These are phyloP conservation scores for Mormyrus proboscirostris DNA, from an alignment of 2,797 vertebrate genomes.

Conservation along the genomic window DNA sequence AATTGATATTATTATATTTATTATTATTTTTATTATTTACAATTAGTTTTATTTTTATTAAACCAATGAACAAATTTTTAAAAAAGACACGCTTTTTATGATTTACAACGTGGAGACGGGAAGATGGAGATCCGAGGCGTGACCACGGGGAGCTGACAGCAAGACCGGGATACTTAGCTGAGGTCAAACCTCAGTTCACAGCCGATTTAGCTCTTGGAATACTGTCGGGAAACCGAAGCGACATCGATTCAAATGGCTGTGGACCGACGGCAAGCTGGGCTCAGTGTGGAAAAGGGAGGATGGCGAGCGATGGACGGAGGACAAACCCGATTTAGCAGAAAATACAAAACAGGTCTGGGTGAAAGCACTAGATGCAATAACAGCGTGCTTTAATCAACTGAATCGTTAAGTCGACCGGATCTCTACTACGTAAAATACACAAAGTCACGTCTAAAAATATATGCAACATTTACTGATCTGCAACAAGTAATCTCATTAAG, in stretches of 20 bases:
- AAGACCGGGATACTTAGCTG: neutral
- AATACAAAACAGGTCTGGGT: neutral
- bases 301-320: neutral
- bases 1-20: no score
- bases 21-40: no score
- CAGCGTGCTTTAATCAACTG: neutral
- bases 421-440: neutral
- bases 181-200: neutral
- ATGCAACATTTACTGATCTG: neutral
- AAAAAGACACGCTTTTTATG: neutral
- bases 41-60: neutral
- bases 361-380: neutral
- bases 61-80: neutral
- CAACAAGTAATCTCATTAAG: neutral
- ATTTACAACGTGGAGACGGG: neutral
- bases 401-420: neutral
- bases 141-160: neutral
- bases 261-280: neutral
- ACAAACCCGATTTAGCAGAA: neutral
- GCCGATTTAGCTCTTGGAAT: neutral
- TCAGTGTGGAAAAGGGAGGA: neutral
- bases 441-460: neutral
- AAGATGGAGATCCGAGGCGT: neutral
- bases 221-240: neutral
- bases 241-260: neutral